Percentiles rank a stretch among this genome's conserved stretches.
Conservation (phyloP, 2,113 vertebrate genomes). For the Bubo bubo region DNA sequence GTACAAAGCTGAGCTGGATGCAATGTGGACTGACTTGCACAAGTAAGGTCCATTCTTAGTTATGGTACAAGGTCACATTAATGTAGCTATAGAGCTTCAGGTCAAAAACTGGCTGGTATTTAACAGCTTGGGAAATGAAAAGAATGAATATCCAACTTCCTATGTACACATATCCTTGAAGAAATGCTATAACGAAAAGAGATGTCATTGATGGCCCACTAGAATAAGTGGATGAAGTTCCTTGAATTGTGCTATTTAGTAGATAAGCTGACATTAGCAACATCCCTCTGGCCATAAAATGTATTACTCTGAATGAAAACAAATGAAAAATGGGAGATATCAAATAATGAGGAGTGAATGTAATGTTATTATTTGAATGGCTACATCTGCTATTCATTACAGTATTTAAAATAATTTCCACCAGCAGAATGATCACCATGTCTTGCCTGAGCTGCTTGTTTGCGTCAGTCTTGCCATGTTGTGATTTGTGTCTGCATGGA, state of each 20-base stretch:
- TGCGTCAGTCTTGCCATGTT: slow-evolving; percentile 17
- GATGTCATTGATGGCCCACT: too few relatives aligned
- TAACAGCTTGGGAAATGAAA: background rate
- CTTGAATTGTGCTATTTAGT: background rate
- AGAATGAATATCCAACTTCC: background rate
- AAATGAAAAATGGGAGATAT: background rate
- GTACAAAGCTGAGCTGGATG: background rate
- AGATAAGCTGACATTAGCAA: background rate
- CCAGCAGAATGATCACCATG: background rate
- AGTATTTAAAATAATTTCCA: slow-evolving; percentile 10
- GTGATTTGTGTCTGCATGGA: slow-evolving; percentile 17
- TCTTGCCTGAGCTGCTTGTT: background rate
- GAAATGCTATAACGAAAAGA: background rate
- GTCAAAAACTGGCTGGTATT: background rate
- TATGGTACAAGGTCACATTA: background rate
- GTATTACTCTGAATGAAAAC: background rate
- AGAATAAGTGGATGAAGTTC: background rate
- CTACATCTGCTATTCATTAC: background rate
- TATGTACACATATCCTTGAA: fast-evolving
- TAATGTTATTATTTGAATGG: background rate
- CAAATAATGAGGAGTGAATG: background rate
- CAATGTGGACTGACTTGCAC: background rate
- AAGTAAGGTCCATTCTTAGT: background rate
- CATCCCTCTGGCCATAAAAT: background rate
- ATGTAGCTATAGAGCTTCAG: background rate